Conservation (phyloP, 2,888 invertebrate genomes). For the Baccha elongata region DNA sequence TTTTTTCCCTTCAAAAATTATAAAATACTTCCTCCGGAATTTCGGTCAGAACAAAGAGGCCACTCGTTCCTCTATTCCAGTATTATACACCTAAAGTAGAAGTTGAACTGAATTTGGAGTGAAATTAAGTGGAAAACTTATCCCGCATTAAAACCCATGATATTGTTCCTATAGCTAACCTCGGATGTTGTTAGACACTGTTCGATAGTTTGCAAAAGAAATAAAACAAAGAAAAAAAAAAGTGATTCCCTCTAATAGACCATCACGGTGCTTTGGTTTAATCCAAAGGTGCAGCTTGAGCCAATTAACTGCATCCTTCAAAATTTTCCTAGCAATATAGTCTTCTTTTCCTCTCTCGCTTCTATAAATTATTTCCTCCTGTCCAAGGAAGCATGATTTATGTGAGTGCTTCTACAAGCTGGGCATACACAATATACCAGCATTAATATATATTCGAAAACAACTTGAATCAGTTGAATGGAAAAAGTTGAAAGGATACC, state of each 20-base stretch:
- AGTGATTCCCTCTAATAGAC: constrained; percentile 13
- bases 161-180: constrained; percentile 60
- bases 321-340: constrained; percentile 32
- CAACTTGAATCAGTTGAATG: constrained; percentile 58
- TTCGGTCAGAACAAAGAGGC: constrained; percentile 48
- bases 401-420: constrained; percentile 49
- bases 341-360: neutral
- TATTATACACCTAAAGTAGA: constrained; percentile 31
- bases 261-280: constrained; percentile 26
- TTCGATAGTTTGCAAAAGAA: constrained; percentile 60
- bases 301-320: constrained; percentile 53
- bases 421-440: constrained; percentile 37
- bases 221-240: constrained; percentile 21
- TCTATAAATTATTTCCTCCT: constrained; percentile 53
- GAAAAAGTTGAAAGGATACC: constrained; percentile 29
- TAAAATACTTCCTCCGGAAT: constrained; percentile 54
- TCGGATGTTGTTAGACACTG: constrained; percentile 59
- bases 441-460: neutral
- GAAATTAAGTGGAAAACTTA: constrained; percentile 73
- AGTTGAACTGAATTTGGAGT: constrained; percentile 59
- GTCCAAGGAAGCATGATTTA: constrained; percentile 62
- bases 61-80: neutral
- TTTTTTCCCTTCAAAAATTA: constrained; percentile 40
- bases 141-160: constrained; percentile 61
- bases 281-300: constrained; percentile 42